A percentile compares a stretch with the other conserved stretches of the same genome.
Evolutionary conservation across 1,140 invertebrate species (phyloP).

Genomic region (Heterodera schachtii): DNA sequence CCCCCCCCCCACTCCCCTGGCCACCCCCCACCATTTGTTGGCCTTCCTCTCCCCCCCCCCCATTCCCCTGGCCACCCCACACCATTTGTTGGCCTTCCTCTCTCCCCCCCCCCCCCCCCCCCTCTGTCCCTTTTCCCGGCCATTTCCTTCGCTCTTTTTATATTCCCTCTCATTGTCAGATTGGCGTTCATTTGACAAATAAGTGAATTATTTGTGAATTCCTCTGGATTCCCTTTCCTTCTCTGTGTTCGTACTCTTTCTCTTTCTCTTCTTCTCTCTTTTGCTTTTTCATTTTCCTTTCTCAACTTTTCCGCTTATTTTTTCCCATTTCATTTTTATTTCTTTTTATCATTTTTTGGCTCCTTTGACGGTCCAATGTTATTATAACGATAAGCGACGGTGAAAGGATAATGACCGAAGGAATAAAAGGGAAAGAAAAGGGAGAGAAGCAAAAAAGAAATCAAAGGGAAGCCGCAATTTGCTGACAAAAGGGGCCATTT

Average conservation of each 20-base stretch:
- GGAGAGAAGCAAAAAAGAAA: neutral
- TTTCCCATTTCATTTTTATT: neutral
- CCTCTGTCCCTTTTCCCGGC: no score
- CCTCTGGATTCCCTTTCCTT: no score
- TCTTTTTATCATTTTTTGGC: slow-evolving; percentile 3
- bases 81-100: neutral
- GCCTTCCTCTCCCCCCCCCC: neutral
- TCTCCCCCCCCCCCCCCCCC: neutral
- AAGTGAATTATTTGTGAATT: no score
- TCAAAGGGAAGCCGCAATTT: slow-evolving; percentile 13
- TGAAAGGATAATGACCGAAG: neutral
- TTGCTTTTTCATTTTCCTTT: neutral
- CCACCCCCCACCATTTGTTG: neutral
- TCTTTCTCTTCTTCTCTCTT: neutral
- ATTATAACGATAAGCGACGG: slow-evolving; percentile 9
- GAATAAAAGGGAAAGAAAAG: neutral
- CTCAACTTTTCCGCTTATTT: neutral
- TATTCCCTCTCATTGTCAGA: no score
- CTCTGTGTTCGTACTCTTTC: no score
- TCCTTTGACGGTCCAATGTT: neutral
- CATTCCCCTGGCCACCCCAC: neutral
- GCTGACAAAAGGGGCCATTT: neutral
- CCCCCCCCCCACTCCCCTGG: neutral
- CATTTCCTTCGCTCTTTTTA: no score
- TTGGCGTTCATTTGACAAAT: no score